Evolutionary conservation across 2,113 vertebrate species (phyloP).

Genomic region (Erpornis zantholeuca): DNA sequence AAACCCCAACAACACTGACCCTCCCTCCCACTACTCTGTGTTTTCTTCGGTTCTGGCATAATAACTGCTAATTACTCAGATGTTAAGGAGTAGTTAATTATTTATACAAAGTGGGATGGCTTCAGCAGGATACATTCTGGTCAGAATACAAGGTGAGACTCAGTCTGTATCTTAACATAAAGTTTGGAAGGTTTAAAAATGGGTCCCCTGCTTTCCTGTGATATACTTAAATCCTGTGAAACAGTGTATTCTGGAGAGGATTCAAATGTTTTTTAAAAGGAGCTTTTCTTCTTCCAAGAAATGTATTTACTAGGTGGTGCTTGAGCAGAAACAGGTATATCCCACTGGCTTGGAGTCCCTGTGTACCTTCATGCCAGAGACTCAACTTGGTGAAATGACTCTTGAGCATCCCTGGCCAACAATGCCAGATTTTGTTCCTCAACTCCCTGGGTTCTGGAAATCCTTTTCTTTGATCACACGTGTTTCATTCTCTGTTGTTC

Average conservation of each 20-base stretch:
- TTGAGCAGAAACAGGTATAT: background rate
- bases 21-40: background rate
- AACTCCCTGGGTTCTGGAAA: background rate
- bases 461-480: background rate
- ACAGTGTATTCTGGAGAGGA: background rate
- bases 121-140: background rate
- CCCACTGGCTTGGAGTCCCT: background rate
- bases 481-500: background rate
- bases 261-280: background rate
- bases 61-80: background rate
- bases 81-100: background rate
- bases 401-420: background rate
- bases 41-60: background rate
- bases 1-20: background rate
- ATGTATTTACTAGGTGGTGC: background rate
- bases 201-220: background rate
- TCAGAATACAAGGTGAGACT: background rate
- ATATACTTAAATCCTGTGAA: background rate
- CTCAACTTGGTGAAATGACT: background rate
- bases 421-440: background rate
- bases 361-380: background rate
- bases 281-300: background rate
- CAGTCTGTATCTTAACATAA: background rate
- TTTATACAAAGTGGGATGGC: background rate
- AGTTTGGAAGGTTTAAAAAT: background rate